Evolutionary conservation across 2,113 vertebrate genomes (phyloP).

Genomic region (Eulemur macaco): DNA sequence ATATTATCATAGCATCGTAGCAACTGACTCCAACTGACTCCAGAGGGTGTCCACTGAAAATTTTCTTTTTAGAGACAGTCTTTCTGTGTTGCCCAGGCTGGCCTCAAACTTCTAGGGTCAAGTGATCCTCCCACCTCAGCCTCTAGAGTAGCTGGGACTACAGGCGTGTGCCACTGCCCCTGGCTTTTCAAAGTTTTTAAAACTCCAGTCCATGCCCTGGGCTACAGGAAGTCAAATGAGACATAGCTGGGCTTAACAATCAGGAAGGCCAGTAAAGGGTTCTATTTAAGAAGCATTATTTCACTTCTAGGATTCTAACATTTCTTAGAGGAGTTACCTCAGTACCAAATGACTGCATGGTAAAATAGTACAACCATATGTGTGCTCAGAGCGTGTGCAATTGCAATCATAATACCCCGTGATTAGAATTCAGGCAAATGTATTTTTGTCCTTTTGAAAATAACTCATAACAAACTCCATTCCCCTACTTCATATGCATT

Average conservation of each 20-base stretch:
- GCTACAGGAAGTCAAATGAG: not conserved
- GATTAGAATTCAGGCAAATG: not conserved
- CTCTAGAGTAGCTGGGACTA: not conserved
- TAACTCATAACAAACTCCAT: not conserved
- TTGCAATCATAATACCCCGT: not conserved
- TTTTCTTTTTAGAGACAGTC: not conserved
- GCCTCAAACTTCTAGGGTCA: not conserved
- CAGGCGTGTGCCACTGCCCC: not conserved
- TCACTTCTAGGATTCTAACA: not conserved
- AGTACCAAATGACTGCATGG: not conserved
- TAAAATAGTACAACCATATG: not conserved
- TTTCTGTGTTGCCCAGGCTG: not conserved
- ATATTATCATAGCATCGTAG: not conserved
- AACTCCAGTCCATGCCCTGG: not conserved
- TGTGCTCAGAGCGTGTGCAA: not conserved
- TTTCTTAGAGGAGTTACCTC: not conserved
- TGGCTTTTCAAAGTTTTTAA: not conserved
- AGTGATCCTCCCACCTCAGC: not conserved
- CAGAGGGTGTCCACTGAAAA: not conserved
- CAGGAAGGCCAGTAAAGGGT: not conserved
- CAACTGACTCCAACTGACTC: not conserved
- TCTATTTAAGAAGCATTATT: not conserved
- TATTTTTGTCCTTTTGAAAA: not conserved
- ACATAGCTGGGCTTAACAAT: not conserved
- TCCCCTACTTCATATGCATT: not conserved